phyloP scores from a whole-genome alignment of 2,797 vertebrate species.

The Bucorvus abyssinicus region DNA sequence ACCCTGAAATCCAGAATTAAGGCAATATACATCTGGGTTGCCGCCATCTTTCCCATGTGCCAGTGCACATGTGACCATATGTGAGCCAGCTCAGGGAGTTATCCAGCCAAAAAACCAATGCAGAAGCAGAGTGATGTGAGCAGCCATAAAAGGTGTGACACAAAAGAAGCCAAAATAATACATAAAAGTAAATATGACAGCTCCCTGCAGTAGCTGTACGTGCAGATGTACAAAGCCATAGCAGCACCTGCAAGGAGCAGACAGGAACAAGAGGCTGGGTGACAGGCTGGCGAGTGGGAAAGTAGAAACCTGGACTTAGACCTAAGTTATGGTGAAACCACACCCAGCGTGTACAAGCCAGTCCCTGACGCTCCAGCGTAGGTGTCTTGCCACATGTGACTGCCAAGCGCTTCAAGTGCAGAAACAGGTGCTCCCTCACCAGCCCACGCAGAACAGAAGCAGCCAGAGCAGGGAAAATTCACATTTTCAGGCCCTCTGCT shows the following conservation, averaged over 20 bases:
- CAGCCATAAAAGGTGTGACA: neutral
- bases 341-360: neutral
- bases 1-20: neutral
- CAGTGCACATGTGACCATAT: rapidly evolving
- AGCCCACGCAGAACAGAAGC: neutral
- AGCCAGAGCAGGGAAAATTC: neutral
- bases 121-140: neutral
- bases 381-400: rapidly evolving
- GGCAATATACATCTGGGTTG: neutral
- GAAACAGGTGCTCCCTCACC: neutral
- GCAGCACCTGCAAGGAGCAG: neutral
- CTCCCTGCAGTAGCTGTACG: neutral
- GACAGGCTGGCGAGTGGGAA: rapidly evolving
- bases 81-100: neutral
- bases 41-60: neutral
- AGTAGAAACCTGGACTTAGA: slow-evolving; percentile 17
- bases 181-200: neutral
- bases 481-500: neutral
- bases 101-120: neutral
- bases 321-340: neutral
- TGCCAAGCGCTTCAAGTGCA: neutral
- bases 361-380: rapidly evolving
- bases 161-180: too few species aligned
- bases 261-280: neutral
- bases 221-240: neutral